These are phyloP conservation scores for Calliphora vomitoria DNA, from an alignment of 2,888 invertebrate species.

Conservation along the genomic window DNA sequence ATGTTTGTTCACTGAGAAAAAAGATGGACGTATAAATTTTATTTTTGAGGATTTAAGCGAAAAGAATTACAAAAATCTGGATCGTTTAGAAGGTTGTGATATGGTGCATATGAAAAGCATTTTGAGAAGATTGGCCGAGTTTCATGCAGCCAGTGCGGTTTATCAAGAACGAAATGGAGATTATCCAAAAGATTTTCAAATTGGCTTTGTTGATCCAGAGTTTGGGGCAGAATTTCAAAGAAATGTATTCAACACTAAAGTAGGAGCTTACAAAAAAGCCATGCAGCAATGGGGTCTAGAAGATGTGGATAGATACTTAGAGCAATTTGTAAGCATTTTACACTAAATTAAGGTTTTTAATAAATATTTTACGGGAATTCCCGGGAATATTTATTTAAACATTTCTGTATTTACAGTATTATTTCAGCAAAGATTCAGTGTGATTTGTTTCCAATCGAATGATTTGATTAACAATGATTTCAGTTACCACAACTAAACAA, in stretches of 20 bases:
- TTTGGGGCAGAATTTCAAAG: constrained; percentile 38
- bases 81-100: constrained; percentile 80
- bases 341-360: background rate
- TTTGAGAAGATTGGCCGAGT: constrained; percentile 80
- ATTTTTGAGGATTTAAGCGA: constrained; percentile 80
- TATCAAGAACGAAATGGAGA: constrained; percentile 78
- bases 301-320: constrained; percentile 77
- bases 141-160: constrained; percentile 82
- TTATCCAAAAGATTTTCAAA: constrained; percentile 75
- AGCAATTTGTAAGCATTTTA: constrained; percentile 76
- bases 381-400: no score
- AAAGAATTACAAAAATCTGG: constrained; percentile 77
- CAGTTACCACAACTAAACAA: no score
- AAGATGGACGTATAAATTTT: constrained; percentile 76
- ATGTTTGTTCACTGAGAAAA: constrained; percentile 77
- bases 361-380: no score
- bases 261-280: constrained; percentile 73
- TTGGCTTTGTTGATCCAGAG: constrained; percentile 75
- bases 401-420: no score
- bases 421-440: no score
- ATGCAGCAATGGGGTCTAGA: constrained; percentile 78
- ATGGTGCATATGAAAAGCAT: constrained; percentile 78
- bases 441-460: no score
- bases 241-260: background rate
- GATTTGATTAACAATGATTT: no score